Evolutionary conservation across 2,888 invertebrate species (phyloP), one percentile per base, ranked within the genome.

Genomic region (Caradrina clavipalpis): DNA sequence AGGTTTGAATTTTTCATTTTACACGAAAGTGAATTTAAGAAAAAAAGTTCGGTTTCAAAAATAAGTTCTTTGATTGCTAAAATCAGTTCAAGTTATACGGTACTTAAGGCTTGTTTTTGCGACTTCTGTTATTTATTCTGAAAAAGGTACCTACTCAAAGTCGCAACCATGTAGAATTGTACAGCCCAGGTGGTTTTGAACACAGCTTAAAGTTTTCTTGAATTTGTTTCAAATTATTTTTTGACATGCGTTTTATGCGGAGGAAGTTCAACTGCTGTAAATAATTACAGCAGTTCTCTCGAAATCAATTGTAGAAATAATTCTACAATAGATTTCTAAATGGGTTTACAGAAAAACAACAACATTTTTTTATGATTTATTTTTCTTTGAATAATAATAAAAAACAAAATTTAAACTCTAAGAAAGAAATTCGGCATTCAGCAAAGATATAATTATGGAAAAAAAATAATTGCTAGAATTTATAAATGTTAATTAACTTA

Each of bases 401-500:
- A 93, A 94, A 95, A 94, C 93, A 93, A 94, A 94, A 92, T 90
- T 93, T 93, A 95, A 93, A 95, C 93, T 95, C 92, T 95, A 94
- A 91, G 93, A 94, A 92, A 92, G 90, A 92, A 91, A 93, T 89
- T 92, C 89, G 89, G 89, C 89, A 91, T 91, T 90, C 88, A 91
- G 91, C 88, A 90, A 90, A 90, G 87, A 88, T 89, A 89, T 82
- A 90, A 88, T 89, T 83, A 79, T 76, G 77, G 81, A 87, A 84
- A 89, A 55, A 90, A 89, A 87, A 91, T 89, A 92, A 91, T 89
- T 84, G 86, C 94, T 94, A 94, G 87, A 94, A 91, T 94, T 92
- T 93, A 89, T 93, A 93, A 92, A 92, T 90, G 91, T 92, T 92
- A 92, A 91, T 93, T 92, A 94, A 94, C 92, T 94, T 95, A 94